Evolutionary conservation across 1,140 invertebrate species (phyloP).

Genomic region (Meloidogyne exigua): DNA sequence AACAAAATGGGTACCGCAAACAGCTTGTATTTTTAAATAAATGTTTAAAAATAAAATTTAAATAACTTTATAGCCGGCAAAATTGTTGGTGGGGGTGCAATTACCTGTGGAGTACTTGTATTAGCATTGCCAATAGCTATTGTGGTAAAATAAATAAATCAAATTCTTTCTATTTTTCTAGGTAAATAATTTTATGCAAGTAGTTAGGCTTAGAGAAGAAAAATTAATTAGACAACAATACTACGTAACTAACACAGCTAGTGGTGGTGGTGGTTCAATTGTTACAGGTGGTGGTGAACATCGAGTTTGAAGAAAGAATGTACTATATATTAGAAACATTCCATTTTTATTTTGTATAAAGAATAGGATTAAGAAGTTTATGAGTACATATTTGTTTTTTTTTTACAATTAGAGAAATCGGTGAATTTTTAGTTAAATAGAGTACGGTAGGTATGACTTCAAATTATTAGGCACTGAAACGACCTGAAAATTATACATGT

Average conservation of each 20-base stretch:
- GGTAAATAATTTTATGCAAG: conserved; percentile 64
- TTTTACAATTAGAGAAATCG: too few species aligned
- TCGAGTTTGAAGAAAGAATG: not conserved
- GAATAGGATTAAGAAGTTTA: too few species aligned
- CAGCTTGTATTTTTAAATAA: conserved; percentile 41
- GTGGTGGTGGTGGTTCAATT: not conserved
- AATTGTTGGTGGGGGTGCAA: conserved; percentile 59
- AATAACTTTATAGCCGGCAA: conserved; percentile 48
- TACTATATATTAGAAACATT: not conserved
- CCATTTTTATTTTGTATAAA: not conserved
- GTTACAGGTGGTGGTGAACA: not conserved
- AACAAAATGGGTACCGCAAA: conserved; percentile 53
- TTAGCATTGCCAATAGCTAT: conserved; percentile 60
- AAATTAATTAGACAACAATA: conserved; percentile 61
- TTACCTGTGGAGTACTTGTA: conserved; percentile 59
- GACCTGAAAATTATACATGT: too few species aligned
- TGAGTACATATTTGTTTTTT: too few species aligned
- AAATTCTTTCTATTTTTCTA: conserved; percentile 9
- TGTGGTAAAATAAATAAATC: conserved; percentile 36
- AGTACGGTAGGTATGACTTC: too few species aligned
- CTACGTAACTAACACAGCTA: not conserved
- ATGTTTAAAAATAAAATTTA: conserved; percentile 12
- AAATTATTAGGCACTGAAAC: too few species aligned
- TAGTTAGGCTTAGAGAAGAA: conserved; percentile 60
- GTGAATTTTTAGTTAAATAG: too few species aligned